phyloP scores from a whole-genome alignment of 2,888 invertebrate genomes.

The Diadegma fenestrale region DNA sequence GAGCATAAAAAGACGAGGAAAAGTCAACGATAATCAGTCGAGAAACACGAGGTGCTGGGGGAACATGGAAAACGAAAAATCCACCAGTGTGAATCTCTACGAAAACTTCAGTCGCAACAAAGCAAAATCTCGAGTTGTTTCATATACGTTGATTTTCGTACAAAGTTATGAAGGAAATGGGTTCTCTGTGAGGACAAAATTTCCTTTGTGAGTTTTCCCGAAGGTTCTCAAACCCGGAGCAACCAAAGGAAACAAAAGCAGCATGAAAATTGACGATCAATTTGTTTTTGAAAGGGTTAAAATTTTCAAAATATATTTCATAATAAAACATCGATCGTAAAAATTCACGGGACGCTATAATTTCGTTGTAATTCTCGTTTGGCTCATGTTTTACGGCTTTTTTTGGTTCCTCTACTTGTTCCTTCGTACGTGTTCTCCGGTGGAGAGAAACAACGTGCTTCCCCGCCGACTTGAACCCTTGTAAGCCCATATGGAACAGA shows the following conservation, averaged over 20 bases:
- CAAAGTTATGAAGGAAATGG: background rate
- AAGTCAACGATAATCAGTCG: no score
- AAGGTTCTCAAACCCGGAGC: background rate
- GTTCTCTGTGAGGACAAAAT: background rate
- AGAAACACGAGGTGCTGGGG: no score
- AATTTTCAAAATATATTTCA: background rate
- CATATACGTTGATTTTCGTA: conserved; percentile 12
- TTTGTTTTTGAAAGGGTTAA: background rate
- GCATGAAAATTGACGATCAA: background rate
- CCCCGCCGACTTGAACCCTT: background rate
- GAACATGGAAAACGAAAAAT: no score
- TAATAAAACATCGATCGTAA: background rate
- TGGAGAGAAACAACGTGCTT: conserved; percentile 10
- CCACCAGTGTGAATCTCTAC: no score
- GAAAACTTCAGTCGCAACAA: no score
- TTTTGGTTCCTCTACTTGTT: background rate
- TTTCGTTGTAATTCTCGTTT: conserved; percentile 17
- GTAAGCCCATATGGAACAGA: conserved; percentile 24
- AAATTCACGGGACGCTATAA: background rate
- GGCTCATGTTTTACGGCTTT: background rate
- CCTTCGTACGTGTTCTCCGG: background rate
- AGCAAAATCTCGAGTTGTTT: no score
- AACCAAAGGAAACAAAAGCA: background rate
- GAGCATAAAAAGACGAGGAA: no score
- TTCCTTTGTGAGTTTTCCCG: background rate